Conservation (phyloP, 2,888 invertebrate genomes). For the Drosophila flavopinicola region DNA sequence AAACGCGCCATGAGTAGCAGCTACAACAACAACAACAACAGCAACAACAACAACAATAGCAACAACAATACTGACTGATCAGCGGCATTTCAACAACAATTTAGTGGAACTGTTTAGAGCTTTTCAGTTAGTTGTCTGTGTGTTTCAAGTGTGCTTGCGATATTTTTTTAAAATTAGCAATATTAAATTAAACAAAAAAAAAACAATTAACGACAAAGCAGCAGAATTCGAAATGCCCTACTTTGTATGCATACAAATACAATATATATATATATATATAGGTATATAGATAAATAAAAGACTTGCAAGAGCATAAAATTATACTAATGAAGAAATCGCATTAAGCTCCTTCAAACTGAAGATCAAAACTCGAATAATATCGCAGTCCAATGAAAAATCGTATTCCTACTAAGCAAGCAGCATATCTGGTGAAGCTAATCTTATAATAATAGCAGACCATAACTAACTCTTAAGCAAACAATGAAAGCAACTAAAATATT, state of each 20-base stretch:
- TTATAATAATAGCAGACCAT: not conserved
- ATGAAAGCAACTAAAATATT: not conserved
- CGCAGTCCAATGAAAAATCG: not conserved
- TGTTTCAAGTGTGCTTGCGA: conserved; percentile 25
- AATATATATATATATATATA: no score
- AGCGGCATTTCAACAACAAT: conserved; percentile 52
- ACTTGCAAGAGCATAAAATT: no score
- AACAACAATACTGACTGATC: conserved; percentile 41
- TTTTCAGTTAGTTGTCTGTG: conserved; percentile 45
- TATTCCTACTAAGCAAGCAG: not conserved
- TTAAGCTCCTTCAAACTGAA: not conserved
- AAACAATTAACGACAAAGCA: conserved; percentile 1
- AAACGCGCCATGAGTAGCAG: conserved; percentile 52
- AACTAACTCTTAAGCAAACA: not conserved
- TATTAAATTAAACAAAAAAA: not conserved
- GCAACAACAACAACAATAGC: conserved; percentile 12
- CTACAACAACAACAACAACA: conserved; percentile 28
- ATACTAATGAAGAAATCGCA: no score
- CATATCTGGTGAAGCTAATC: not conserved
- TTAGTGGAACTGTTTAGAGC: conserved; percentile 58
- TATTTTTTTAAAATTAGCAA: conserved; percentile 30
- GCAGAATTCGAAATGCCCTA: no score
- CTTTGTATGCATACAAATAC: no score
- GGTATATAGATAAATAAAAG: no score
- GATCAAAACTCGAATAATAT: not conserved